Conservation (phyloP, 2,888 invertebrate species). For the Linnaemya vulpina region DNA sequence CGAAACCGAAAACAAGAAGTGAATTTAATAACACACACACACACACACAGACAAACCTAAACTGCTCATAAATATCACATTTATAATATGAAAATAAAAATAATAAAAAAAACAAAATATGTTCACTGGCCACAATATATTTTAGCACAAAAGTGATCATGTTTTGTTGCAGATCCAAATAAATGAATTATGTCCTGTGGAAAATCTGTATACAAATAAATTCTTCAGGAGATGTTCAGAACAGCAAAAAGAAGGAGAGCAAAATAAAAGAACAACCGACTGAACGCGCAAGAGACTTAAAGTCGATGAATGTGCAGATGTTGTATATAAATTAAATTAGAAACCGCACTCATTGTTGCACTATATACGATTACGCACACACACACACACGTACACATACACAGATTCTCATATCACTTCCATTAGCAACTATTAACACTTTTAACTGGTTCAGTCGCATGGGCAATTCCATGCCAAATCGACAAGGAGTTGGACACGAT, state of each 20-base stretch:
- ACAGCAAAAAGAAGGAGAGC: not conserved
- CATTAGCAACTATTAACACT: too few species aligned
- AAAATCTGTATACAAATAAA: slow-evolving; percentile 79
- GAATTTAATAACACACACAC: slow-evolving; percentile 4
- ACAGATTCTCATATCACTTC: too few species aligned
- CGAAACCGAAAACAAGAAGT: slow-evolving; percentile 67
- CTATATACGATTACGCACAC: too few species aligned
- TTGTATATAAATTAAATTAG: too few species aligned
- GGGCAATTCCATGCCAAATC: too few species aligned
- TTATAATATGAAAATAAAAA: slow-evolving; percentile 49
- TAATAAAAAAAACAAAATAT: not conserved
- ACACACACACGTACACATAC: too few species aligned
- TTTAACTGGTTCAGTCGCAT: too few species aligned
- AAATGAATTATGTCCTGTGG: slow-evolving; percentile 80
- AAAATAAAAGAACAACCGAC: not conserved
- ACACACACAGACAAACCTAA: slow-evolving; percentile 11
- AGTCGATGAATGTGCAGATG: not conserved
- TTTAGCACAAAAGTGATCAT: not conserved
- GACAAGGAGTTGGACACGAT: too few species aligned
- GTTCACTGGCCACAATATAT: slow-evolving; percentile 32
- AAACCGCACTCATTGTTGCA: too few species aligned
- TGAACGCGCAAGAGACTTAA: not conserved
- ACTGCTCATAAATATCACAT: slow-evolving; percentile 31
- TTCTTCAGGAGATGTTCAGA: slow-evolving; percentile 19
- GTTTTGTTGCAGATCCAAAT: slow-evolving; percentile 65